These are phyloP conservation scores for Paratilapia polleni DNA, from an alignment of 2,113 vertebrate genomes.

Conservation along the genomic window DNA sequence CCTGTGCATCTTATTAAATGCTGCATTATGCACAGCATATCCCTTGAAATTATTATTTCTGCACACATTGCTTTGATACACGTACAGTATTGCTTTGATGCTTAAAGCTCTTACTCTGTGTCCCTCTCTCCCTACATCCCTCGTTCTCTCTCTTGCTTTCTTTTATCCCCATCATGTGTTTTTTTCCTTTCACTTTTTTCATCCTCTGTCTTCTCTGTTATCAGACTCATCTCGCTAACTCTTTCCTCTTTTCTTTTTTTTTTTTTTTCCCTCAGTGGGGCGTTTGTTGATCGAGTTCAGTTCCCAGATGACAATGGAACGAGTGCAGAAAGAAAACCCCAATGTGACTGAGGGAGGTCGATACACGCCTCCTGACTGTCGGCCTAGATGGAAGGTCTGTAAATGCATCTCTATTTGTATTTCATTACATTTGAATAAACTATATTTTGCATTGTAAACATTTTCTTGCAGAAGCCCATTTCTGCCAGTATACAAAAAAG, in stretches of 20 bases:
- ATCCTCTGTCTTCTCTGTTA: neutral
- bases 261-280: slow-evolving; percentile 83
- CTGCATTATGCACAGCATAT: slow-evolving; percentile 43
- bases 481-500: neutral
- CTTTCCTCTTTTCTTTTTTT: slow-evolving; percentile 4
- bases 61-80: slow-evolving; percentile 50
- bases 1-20: slow-evolving; percentile 57
- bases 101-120: slow-evolving; percentile 31
- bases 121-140: slow-evolving; percentile 26
- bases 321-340: slow-evolving; percentile 96
- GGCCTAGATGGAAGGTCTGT: slow-evolving; percentile 86
- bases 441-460: neutral
- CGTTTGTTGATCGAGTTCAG: slow-evolving; percentile 97
- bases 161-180: neutral
- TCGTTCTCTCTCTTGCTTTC: slow-evolving; percentile 13
- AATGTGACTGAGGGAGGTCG: slow-evolving; percentile 93
- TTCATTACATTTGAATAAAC: neutral
- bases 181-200: neutral
- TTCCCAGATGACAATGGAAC: slow-evolving; percentile 96
- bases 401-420: neutral
- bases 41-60: slow-evolving; percentile 55
- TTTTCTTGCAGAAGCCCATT: neutral
- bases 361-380: slow-evolving; percentile 90
- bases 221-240: slow-evolving; percentile 26
- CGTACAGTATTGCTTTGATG: slow-evolving; percentile 54